Evolutionary conservation across 2,888 invertebrate species (phyloP), one percentile per base, ranked within the genome.

Genomic region (Ectobius pallidus): DNA sequence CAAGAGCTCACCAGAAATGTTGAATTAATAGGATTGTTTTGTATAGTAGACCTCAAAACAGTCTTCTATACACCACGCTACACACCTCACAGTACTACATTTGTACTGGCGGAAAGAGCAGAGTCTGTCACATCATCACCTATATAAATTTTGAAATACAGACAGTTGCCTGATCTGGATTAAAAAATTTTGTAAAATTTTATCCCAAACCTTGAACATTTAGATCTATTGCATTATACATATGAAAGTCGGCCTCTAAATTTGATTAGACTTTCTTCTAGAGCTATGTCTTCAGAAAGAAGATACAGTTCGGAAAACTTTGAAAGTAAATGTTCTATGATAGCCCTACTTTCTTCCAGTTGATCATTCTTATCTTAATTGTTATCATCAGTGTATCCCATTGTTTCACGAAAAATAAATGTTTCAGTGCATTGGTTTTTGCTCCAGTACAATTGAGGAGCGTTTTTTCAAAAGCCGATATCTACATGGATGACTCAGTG

Each of bases 181-280:
- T 55, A 25, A 20, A 58, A 72, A 30, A 69, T 55, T 55, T 72
- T 42, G 20, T 69, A 72, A 52, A 72, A n/a, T 1, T 69, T 69
- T 2, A 61, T 14, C 16, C 72, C 69, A 69, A 72, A 69, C 1
- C 58, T 44, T 16, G 69, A 69, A 30, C 69, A 39, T 42, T 72
- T 72, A 1, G 14, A 52, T 1, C 68, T 49, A 69, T 69, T 72
- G 39, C 39, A 69, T 27, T 72, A 69, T 52, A 68, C 61, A 49
- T 32, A 72, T 16, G 39, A 55, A 14, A 72, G 42, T 7, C 69
- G 9, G 7, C 44, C 58, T 2, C 44, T 49, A 32, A 72, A 72
- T 61, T 69, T 72, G 58, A 72, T 72, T 32, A 69, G 27, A 30
- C 69, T 69, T 22, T 72, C 69, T n/a, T 69, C 72, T 9, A 72